Base-by-base conservation (phyloP, 1,140 invertebrate species). In the Drosophila takahashii region DNA sequence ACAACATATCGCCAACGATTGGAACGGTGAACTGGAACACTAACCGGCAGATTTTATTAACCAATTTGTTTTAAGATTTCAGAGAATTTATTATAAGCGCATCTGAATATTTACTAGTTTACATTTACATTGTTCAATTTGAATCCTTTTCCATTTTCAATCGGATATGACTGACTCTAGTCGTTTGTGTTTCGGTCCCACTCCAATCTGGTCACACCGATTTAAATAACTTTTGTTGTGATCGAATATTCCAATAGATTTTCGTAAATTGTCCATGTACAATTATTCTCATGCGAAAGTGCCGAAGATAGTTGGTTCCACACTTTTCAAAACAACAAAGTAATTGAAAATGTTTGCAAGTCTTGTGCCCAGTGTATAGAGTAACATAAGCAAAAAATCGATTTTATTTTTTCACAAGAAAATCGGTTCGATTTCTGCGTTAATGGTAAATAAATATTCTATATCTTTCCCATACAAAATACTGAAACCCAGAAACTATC, bases 191-290 rank as follows among this genome's bases (percentile, higher is more conserved):
- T 29, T 65, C 36, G 16, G 3, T 10, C n/a, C n/a, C 34, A 22
- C 18, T 10, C 1, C 3, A 42, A 26, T 67, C 26, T 52, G 64
- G 64, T 27, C 64, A 65, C 64, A 52, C 13, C 36, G 18, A 37
- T 60, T 39, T 29, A 34, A 39, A 27, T 54, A 42, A 44, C 61
- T 44, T 66, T 66, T 66, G 62, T 66, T 66, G 62, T 62, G 57
- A 66, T 66, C 62, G 62, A 66, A 66, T 66, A 66, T 66, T 66
- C 62, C 62, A 44, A 66, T 66, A 66, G 62, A 66, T 66, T 66
- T 66, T 66, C 62, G 39, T 64, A 64, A 45, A 67, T 67, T 62
- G 59, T 67, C 64, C 64, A 67, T 67, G 64, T 51, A 67, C 36
- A 65, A 65, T 67, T 67, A 44, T 62, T 62, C n/a, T 65, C 36